phyloP scores from a whole-genome alignment of 2,888 invertebrate species.

The Leptopilina drosophilae region DNA sequence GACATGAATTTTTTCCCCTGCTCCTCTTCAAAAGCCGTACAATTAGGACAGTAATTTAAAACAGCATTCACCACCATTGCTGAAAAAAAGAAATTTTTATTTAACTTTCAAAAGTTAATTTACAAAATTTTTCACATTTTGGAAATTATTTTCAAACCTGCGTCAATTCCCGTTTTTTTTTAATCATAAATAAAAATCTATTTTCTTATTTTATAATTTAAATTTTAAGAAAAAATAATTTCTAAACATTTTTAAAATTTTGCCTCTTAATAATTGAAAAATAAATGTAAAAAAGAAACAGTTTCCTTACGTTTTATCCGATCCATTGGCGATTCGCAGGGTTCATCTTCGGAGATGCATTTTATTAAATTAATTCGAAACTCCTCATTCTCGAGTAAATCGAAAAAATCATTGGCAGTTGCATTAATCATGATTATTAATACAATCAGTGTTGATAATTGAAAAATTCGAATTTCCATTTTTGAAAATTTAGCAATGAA shows the following conservation, averaged over 20 bases:
- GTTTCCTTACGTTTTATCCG: neutral
- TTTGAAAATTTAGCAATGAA: neutral
- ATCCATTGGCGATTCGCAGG: neutral
- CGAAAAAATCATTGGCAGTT: neutral
- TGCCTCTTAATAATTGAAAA: neutral
- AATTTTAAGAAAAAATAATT: too few species aligned
- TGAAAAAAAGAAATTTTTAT: neutral
- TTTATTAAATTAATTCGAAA: neutral
- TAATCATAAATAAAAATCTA: too few species aligned
- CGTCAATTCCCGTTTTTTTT: too few species aligned
- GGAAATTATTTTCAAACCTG: too few species aligned
- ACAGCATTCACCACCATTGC: slow-evolving; percentile 1
- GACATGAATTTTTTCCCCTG: neutral
- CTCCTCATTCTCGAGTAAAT: neutral
- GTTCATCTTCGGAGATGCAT: neutral
- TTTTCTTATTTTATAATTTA: too few species aligned
- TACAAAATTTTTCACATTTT: too few species aligned
- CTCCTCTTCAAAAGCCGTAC: neutral
- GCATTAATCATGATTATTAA: neutral
- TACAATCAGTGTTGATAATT: neutral
- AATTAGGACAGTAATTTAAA: neutral
- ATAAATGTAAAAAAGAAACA: neutral
- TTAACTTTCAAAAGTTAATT: too few species aligned
- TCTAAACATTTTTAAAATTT: too few species aligned
- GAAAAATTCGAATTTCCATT: neutral